A percentile compares a stretch with the other conserved stretches of the same genome.
phyloP scores from a whole-genome alignment of 2,797 vertebrate species.

The Pempheris klunzingeri region DNA sequence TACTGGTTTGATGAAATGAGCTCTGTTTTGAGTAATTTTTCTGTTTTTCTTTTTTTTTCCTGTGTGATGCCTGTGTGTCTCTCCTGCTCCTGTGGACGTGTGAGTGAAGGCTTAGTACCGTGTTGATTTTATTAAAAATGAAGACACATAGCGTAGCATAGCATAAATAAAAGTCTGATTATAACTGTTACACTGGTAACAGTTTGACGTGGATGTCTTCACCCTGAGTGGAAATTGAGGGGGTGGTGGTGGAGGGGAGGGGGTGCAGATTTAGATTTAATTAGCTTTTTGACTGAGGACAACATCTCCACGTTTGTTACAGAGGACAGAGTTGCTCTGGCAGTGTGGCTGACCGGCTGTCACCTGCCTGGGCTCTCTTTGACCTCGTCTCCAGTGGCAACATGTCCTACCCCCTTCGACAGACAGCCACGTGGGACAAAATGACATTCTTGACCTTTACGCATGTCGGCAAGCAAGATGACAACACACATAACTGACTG shows the following conservation, averaged over 20 bases:
- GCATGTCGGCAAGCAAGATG: slow-evolving; percentile 65
- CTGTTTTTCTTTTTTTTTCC: slow-evolving; percentile 18
- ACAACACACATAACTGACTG: slow-evolving; percentile 64
- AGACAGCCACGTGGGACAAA: slow-evolving; percentile 69
- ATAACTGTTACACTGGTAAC: slow-evolving; percentile 55
- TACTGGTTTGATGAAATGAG: slow-evolving; percentile 66
- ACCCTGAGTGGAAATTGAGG: slow-evolving; percentile 47
- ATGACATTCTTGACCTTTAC: slow-evolving; percentile 74
- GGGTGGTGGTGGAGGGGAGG: slow-evolving; percentile 19
- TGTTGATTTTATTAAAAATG: slow-evolving; percentile 69
- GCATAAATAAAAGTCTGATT: slow-evolving; percentile 49
- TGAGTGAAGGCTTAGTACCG: slow-evolving; percentile 24
- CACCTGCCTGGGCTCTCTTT: slow-evolving; percentile 71
- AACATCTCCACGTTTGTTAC: slow-evolving; percentile 53
- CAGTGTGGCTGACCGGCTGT: slow-evolving; percentile 69
- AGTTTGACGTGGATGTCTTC: slow-evolving; percentile 54
- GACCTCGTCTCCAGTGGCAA: slow-evolving; percentile 73
- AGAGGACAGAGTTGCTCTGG: slow-evolving; percentile 48
- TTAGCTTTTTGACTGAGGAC: slow-evolving; percentile 68
- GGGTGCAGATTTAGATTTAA: slow-evolving; percentile 72
- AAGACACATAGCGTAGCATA: slow-evolving; percentile 22
- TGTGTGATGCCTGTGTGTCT: slow-evolving; percentile 33
- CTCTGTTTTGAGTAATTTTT: slow-evolving; percentile 51
- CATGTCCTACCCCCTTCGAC: slow-evolving; percentile 55
- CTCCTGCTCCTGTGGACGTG: slow-evolving; percentile 33